Evolutionary conservation across 2,113 vertebrate genomes (phyloP).

Genomic region (Nannobrachium achirus): DNA sequence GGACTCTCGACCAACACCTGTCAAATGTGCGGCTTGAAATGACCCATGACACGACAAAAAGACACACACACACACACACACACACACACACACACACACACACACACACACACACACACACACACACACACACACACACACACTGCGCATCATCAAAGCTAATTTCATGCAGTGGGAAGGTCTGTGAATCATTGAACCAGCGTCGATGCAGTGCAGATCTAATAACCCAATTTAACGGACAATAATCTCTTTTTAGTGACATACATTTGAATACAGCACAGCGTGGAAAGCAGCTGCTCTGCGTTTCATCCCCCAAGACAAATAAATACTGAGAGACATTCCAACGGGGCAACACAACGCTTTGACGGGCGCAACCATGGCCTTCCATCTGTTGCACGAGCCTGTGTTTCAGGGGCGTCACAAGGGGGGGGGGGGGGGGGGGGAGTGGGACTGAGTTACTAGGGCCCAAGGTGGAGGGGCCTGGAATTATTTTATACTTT

Average conservation of each 20-base stretch:
- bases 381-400: conserved; percentile 14
- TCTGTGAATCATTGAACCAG: conserved; percentile 22
- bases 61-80: not conserved
- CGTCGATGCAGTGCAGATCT: too few relatives aligned
- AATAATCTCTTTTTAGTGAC: conserved; percentile 39
- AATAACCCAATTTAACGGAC: too few relatives aligned
- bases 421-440: too few relatives aligned
- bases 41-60: conserved; percentile 20
- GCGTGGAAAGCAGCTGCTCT: conserved; percentile 67
- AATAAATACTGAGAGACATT: conserved; percentile 54
- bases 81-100: too few relatives aligned
- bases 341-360: conserved; percentile 24
- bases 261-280: conserved; percentile 42
- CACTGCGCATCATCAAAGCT: conserved; percentile 20
- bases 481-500: too few relatives aligned
- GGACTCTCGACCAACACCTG: not conserved
- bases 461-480: too few relatives aligned
- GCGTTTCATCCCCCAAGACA: conserved; percentile 50
- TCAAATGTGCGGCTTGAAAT: conserved; percentile 22
- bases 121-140: too few relatives aligned
- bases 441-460: too few relatives aligned
- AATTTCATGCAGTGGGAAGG: conserved; percentile 6
- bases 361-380: conserved; percentile 29
- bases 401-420: too few relatives aligned
- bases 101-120: too few relatives aligned